Conservation (phyloP, 2,113 vertebrate species). For the Peromyscus leucopus region DNA sequence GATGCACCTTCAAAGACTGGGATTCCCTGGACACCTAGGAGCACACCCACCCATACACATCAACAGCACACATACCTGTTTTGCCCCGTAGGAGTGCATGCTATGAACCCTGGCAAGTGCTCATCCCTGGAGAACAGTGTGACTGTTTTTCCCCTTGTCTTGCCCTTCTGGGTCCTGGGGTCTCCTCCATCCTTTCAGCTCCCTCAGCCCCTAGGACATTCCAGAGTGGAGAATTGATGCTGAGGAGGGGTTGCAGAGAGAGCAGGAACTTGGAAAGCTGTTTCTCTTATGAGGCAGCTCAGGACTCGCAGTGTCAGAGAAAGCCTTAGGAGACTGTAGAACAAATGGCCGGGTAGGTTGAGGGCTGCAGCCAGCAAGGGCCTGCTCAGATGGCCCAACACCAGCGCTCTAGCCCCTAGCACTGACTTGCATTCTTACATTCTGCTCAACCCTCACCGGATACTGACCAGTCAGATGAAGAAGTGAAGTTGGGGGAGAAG, state of each 20-base stretch:
- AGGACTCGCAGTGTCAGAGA: neutral
- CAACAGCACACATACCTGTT: neutral
- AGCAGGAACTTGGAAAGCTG: neutral
- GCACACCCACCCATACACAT: neutral
- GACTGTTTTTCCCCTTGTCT: neutral
- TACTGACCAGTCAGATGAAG: neutral
- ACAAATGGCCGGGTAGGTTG: neutral
- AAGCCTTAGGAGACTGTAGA: neutral
- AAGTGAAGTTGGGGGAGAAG: neutral
- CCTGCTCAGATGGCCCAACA: neutral
- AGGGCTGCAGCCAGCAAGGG: neutral
- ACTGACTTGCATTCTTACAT: neutral
- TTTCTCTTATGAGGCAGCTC: neutral
- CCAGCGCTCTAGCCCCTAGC: neutral
- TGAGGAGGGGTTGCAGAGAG: neutral
- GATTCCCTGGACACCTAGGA: neutral
- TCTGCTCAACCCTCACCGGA: too few species aligned
- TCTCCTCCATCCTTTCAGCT: neutral
- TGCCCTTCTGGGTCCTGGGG: neutral
- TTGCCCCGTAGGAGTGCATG: neutral
- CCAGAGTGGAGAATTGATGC: neutral
- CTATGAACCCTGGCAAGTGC: neutral
- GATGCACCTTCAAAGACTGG: neutral
- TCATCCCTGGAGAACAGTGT: neutral
- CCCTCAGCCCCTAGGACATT: neutral